Conservation (phyloP, 2,888 invertebrate species). For the Drosophila anomalata region DNA sequence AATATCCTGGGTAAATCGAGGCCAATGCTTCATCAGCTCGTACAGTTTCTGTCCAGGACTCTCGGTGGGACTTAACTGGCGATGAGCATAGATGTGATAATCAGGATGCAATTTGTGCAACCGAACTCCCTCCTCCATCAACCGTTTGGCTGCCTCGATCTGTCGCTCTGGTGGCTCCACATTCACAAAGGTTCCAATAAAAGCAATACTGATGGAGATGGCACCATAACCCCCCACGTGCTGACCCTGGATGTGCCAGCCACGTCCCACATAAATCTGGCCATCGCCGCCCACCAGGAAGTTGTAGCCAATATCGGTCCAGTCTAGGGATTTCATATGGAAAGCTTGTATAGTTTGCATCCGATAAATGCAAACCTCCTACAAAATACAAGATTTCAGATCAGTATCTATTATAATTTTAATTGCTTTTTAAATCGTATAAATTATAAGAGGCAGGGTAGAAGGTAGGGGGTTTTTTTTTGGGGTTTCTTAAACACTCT, state of each 20-base stretch:
- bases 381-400: background rate
- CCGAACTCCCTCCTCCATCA: slow-evolving; percentile 87
- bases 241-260: slow-evolving; percentile 87
- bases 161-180: slow-evolving; percentile 82
- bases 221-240: slow-evolving; percentile 88
- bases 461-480: background rate
- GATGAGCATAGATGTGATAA: slow-evolving; percentile 89
- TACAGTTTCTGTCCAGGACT: slow-evolving; percentile 89
- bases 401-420: background rate
- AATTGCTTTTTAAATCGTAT: background rate
- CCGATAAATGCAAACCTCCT: slow-evolving; percentile 82
- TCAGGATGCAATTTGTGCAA: slow-evolving; percentile 86
- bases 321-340: slow-evolving; percentile 87
- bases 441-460: background rate
- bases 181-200: slow-evolving; percentile 88
- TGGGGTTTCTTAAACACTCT: background rate
- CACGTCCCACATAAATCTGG: slow-evolving; percentile 85
- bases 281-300: slow-evolving; percentile 88
- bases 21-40: slow-evolving; percentile 88
- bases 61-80: slow-evolving; percentile 87
- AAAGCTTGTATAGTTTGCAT: slow-evolving; percentile 88
- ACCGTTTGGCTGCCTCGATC: slow-evolving; percentile 86
- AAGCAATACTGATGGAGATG: slow-evolving; percentile 89
- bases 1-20: slow-evolving; percentile 85
- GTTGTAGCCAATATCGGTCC: slow-evolving; percentile 90